These are phyloP conservation scores for Acanthosoma haemorrhoidale DNA, from an alignment of 2,888 invertebrate genomes.

Conservation along the genomic window DNA sequence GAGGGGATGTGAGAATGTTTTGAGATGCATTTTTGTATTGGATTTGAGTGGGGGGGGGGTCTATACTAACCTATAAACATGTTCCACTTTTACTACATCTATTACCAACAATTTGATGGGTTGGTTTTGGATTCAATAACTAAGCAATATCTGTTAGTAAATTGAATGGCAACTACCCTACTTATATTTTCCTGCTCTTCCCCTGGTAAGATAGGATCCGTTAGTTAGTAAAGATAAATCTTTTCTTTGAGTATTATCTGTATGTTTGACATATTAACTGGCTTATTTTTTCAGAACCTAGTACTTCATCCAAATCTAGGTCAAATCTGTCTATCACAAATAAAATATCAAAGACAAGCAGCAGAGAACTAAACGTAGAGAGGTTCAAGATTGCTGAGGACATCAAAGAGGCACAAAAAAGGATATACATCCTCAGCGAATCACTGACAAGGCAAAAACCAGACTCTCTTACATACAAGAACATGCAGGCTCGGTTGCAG, in stretches of 20 bases:
- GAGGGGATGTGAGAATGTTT: too few species aligned
- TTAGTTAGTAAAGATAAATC: too few species aligned
- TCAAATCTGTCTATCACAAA: background rate
- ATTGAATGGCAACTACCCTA: too few species aligned
- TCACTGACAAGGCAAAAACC: constrained; percentile 59
- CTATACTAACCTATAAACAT: too few species aligned
- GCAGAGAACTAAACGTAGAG: constrained; percentile 64
- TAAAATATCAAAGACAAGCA: constrained; percentile 11
- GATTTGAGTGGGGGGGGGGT: too few species aligned
- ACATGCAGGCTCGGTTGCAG: constrained; percentile 56
- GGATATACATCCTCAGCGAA: constrained; percentile 60
- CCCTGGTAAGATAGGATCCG: too few species aligned
- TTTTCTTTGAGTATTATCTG: background rate
- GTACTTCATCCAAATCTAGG: constrained; percentile 44
- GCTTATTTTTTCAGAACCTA: constrained; percentile 22
- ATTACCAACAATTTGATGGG: too few species aligned
- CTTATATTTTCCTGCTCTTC: too few species aligned
- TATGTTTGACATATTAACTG: background rate
- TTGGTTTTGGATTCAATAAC: too few species aligned
- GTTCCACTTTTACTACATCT: too few species aligned
- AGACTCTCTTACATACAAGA: constrained; percentile 57
- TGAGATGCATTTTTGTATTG: too few species aligned
- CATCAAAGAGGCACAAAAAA: constrained; percentile 61
- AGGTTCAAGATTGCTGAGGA: constrained; percentile 67
- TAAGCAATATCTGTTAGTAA: too few species aligned